Base-by-base conservation (phyloP, 92 coral and sea anemone genomes). In the Epizoanthus illoricatus region DNA sequence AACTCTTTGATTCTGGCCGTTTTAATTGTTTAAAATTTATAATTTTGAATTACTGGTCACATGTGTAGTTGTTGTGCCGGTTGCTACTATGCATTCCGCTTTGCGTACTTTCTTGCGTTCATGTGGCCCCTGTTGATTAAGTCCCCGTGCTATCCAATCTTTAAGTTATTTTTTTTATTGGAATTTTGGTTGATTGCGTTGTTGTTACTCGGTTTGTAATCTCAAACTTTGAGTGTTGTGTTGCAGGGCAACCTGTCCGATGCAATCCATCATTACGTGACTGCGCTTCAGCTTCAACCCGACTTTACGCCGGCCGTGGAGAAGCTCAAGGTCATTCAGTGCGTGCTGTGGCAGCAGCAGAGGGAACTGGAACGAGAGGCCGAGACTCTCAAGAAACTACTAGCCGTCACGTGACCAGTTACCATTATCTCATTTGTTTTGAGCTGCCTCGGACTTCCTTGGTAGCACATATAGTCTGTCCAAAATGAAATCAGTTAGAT, bases 281-380 rank as follows among this genome's bases (percentile, higher is more conserved):
- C 87, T 19, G 89, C 87, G 33, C 88, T 92, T 23, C 92, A 90
- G 76, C 88, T 92, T n/a, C 94, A 92, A 28, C 89, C 92, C 70
- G 92, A 91, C 74, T 92, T 92, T 55, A 69, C 73, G 45, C 97
- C 97, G 3, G 94, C 94, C 19, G 83, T 92, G 73, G 92, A 92
- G 74, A 84, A 93, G 28, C 87, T 92, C 16, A 85, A 71, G 80
- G 83, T 90, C 24, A 90, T 92, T 18, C 97, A 92, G 67, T 92
- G 97, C 52, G 90, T 90, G 5, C 81, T 92, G 39, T 92, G 97
- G 97, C 89, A 71, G 54, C 92, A 92, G n/a, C 97, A 92, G 83
- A 85, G 84, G 57, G 90, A 91, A 69, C 84, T 92, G 15, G 97
- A 92, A 81, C 86, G 80, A 68, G 94, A 92, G 75, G 94, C 97